Evolutionary conservation across 2,888 invertebrate species (phyloP).

Genomic region (Eupeodes latifasciatus): DNA sequence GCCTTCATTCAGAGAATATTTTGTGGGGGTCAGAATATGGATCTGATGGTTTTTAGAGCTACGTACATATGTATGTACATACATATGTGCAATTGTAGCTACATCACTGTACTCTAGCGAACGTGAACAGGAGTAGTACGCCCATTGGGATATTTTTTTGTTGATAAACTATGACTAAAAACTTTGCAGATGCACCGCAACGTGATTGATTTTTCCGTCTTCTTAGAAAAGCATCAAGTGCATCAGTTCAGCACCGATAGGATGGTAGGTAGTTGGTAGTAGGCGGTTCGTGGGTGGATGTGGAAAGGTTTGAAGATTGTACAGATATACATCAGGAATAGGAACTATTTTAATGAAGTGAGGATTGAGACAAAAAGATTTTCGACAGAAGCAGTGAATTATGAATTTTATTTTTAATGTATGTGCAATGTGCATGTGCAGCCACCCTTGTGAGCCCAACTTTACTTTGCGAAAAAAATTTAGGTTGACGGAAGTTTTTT

Average conservation of each 20-base stretch:
- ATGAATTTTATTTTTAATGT: background rate
- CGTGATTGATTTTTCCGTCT: slow-evolving; percentile 59
- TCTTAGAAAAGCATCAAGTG: background rate
- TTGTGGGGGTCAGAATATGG: slow-evolving; percentile 45
- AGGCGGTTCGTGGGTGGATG: background rate
- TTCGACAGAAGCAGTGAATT: background rate
- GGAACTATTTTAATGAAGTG: slow-evolving; percentile 22
- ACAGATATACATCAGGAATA: background rate
- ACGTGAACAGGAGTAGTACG: no score
- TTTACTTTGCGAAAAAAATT: no score
- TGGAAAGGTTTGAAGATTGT: no score
- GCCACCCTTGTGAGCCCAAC: no score
- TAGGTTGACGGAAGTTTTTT: no score
- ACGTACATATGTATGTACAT: no score
- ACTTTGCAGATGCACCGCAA: slow-evolving; percentile 41
- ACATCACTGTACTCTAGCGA: background rate
- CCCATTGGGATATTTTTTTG: slow-evolving; percentile 21
- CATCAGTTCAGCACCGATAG: background rate
- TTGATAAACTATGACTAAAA: slow-evolving; percentile 39
- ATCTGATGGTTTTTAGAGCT: slow-evolving; percentile 10
- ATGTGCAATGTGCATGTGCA: no score
- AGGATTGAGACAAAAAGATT: slow-evolving; percentile 6
- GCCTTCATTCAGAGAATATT: slow-evolving; percentile 25
- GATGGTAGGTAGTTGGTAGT: no score
- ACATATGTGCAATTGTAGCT: background rate